Evolutionary conservation across 2,888 invertebrate genomes (phyloP), one percentile per base, ranked within the genome.

Genomic region (Caenorhabditis macrosperma): DNA sequence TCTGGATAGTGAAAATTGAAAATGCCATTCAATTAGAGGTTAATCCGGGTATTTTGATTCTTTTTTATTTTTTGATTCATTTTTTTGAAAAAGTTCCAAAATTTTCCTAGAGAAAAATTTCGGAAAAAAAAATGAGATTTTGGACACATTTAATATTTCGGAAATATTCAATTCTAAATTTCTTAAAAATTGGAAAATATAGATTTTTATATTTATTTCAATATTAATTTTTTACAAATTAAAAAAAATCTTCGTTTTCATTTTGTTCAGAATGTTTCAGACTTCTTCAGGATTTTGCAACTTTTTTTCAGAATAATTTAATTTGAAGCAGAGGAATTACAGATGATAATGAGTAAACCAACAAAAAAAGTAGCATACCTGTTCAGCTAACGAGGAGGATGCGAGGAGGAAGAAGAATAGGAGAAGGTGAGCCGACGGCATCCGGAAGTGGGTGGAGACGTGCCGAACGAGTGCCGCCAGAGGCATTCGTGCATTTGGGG

Each of bases 311-410:
- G n/a, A n/a, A n/a, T n/a, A n/a, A n/a, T n/a, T n/a, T n/a, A n/a
- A n/a, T n/a, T n/a, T n/a, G n/a, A n/a, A n/a, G n/a, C n/a, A n/a
- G n/a, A n/a, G n/a, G n/a, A n/a, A n/a, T n/a, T n/a, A n/a, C n/a
- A n/a, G n/a, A n/a, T n/a, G n/a, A n/a, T n/a, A n/a, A n/a, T n/a
- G n/a, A n/a, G n/a, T n/a, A n/a, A n/a, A n/a, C n/a, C n/a, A n/a
- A n/a, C n/a, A n/a, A n/a, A n/a, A 12, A 3, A 5, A 38, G 38
- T 12, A 6, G 2, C 38, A 9, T 3, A 76, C 76, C 76, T 77
- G 67, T 20, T 75, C 76, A 30, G 68, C 76, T 9, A 77, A 30
- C 4, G 59, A 28, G 10, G 48, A 54, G 15, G 68, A 41, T 12
- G 57, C 50, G 9, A 68, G 30, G 20, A 68, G 52, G 30, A 38